Base-by-base conservation (phyloP, 2,113 vertebrate genomes). In the Nothocercus nigrocapillus region DNA sequence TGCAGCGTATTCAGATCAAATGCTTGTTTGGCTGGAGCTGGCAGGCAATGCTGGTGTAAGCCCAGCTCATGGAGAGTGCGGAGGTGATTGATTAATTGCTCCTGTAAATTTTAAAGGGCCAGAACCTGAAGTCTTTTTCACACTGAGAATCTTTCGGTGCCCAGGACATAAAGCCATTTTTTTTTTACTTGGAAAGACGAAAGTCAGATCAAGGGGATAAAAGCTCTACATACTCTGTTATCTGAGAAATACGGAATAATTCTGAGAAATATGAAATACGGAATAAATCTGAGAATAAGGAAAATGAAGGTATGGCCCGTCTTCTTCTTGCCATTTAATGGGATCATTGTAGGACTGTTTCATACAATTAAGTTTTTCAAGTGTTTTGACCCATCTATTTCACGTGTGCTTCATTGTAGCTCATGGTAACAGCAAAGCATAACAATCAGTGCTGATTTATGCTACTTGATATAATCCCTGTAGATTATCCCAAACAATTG, bases 51-150 rank as follows among this genome's bases (percentile, higher is more conserved):
- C 89, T 94, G 94, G 87, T 87, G 36, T 85, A 82, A 95, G 56
- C 85, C 73, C 95, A 95, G 89, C 86, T 90, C 38, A 0, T 58
- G 25, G 44, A 42, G 70, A 75, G 82, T 78, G 88, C 61, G 18
- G 90, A 86, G 66, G 76, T 88, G 93, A 94, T 94, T 88, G 93
- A 95, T 82, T 94, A 79, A 96, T 94, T 36, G 47, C 58, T 59
- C 78, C 70, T 1, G 59, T 94, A 92, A 94, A 93, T 82, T 77
- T 62, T 25, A 32, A 38, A 69, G 82, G 77, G 85, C 30, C 64
- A 40, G 68, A 68, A 85, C 69, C 69, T 75, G 63, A 72, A 42
- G 66, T 36, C 15, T 73, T 89, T 91, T 83, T 61, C 90, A 24
- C 2, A 6, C 42, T 86, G 80, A 32, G 28, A 66, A 44, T 5